Evolutionary conservation across 2,888 invertebrate genomes (phyloP).

Genomic region (Hofmannophila pseudospretella): DNA sequence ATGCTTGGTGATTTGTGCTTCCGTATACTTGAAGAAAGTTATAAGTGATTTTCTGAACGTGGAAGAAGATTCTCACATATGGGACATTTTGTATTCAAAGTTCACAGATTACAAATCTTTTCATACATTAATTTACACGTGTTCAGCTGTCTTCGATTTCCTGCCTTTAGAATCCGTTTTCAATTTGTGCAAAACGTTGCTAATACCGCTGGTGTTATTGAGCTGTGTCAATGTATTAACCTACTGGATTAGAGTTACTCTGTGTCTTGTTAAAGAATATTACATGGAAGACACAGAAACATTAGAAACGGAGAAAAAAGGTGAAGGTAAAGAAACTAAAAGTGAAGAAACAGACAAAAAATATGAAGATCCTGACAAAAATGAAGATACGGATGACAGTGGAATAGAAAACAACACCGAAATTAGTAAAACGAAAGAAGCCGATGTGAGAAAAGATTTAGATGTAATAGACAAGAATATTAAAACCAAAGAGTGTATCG

Average conservation of each 20-base stretch:
- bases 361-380: conserved; percentile 27
- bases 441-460: conserved; percentile 26
- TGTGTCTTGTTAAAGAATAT: conserved; percentile 16
- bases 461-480: conserved; percentile 31
- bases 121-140: conserved; percentile 87
- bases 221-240: conserved; percentile 50
- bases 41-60: conserved; percentile 49
- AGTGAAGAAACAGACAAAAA: conserved; percentile 16
- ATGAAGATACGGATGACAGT: conserved; percentile 73
- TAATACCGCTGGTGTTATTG: conserved; percentile 77
- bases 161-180: conserved; percentile 74
- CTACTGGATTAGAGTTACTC: conserved; percentile 43
- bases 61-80: conserved; percentile 82
- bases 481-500: conserved; percentile 23
- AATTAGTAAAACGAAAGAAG: conserved; percentile 40
- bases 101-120: conserved; percentile 83
- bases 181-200: conserved; percentile 70
- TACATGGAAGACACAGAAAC: background rate
- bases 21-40: conserved; percentile 59
- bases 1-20: conserved; percentile 24
- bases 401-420: conserved; percentile 75
- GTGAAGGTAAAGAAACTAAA: conserved; percentile 12
- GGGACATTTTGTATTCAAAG: conserved; percentile 84
- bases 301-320: background rate
- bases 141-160: conserved; percentile 87